Evolutionary conservation across 2,888 invertebrate genomes (phyloP).

Genomic region (Amphimallon solstitiale): DNA sequence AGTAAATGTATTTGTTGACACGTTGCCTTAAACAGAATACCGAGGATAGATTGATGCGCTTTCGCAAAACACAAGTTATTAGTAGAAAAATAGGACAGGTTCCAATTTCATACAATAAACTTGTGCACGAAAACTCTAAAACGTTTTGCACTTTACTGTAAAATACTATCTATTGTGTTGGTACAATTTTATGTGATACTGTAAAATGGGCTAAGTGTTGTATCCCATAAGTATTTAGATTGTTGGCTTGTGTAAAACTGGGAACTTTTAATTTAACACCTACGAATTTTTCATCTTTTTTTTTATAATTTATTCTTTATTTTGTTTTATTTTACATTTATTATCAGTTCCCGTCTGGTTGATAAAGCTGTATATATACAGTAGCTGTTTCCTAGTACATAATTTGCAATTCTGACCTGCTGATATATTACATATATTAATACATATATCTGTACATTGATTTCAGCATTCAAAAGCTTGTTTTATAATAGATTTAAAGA

Average conservation of each 20-base stretch:
- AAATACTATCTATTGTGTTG: too few relatives aligned
- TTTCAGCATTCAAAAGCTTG: conserved; percentile 60
- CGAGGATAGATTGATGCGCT: too few relatives aligned
- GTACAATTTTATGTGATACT: too few relatives aligned
- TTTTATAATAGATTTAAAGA: conserved; percentile 27
- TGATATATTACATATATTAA: conserved; percentile 49
- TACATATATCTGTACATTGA: conserved; percentile 57
- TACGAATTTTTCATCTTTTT: neutral
- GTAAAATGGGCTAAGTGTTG: conserved; percentile 11
- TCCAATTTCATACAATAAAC: too few relatives aligned
- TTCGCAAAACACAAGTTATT: too few relatives aligned
- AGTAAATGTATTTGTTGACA: too few relatives aligned
- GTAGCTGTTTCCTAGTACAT: conserved; percentile 56
- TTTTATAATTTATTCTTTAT: neutral
- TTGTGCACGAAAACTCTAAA: too few relatives aligned
- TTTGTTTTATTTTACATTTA: conserved; percentile 47
- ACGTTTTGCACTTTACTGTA: too few relatives aligned
- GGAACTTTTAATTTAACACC: conserved; percentile 37
- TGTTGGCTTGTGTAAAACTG: conserved; percentile 34
- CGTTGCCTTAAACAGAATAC: too few relatives aligned
- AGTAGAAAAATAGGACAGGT: too few relatives aligned
- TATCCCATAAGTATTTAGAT: conserved; percentile 22
- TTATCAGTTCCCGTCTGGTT: conserved; percentile 28
- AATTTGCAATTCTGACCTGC: conserved; percentile 63
- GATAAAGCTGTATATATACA: conserved; percentile 42